Percentiles rank a stretch among this genome's conserved stretches.
phyloP scores from a whole-genome alignment of 30 jellyfish, hydroid and myxozoan genomes.

The Phacellophora camtschatica region DNA sequence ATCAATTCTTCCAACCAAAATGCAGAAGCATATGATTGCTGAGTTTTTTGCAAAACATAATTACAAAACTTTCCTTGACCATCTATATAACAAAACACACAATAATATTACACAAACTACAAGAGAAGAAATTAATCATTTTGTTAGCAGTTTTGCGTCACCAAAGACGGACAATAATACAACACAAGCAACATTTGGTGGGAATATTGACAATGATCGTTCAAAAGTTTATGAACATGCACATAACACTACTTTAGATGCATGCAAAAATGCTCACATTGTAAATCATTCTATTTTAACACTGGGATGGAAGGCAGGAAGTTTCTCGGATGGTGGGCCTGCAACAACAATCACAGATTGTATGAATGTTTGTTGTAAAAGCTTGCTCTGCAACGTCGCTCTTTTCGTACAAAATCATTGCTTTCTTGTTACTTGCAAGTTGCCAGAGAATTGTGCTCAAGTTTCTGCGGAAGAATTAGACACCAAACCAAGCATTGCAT shows the following conservation, averaged over 20 bases:
- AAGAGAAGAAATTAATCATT: not conserved
- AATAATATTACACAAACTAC: not conserved
- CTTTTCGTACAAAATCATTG: constrained; percentile 55
- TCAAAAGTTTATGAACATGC: not conserved
- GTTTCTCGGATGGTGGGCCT: constrained; percentile 51
- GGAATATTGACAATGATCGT: constrained; percentile 4
- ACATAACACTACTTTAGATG: not conserved
- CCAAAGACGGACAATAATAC: not conserved
- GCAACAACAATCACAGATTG: constrained; percentile 28
- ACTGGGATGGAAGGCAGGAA: constrained; percentile 64
- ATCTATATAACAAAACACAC: not conserved
- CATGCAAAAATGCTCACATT: constrained; percentile 50
- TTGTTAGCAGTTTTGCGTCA: not conserved
- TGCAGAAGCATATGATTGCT: not conserved
- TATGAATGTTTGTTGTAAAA: constrained; percentile 44
- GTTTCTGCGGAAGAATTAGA: constrained; percentile 43
- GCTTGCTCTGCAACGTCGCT: constrained; percentile 66
- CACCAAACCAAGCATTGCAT: constrained; percentile 43
- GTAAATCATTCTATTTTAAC: constrained; percentile 32
- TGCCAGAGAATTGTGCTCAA: constrained; percentile 56
- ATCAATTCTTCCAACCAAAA: not conserved
- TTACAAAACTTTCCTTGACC: not conserved
- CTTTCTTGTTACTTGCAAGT: constrained; percentile 47
- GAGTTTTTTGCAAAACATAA: constrained; percentile 11
- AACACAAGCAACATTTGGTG: not conserved